Base-by-base conservation (phyloP, 2,888 invertebrate genomes). In the Patella ulyssiponensis region DNA sequence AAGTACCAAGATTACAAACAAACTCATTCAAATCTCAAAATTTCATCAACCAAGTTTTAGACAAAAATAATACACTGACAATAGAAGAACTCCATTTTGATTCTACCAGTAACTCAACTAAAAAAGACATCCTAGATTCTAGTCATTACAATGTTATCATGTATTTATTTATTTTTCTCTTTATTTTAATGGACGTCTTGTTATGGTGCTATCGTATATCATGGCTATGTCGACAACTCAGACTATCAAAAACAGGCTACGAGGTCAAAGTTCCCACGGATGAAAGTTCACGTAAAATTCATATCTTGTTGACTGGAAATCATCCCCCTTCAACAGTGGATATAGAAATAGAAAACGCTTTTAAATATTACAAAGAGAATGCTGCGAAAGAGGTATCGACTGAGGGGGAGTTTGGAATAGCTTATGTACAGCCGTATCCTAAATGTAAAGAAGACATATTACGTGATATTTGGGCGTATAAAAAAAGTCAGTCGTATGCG, bases 211-310 rank as follows among this genome's bases (percentile, higher is more conserved):
- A 87, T 76, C 82, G 89, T n/a, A 81, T 88, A 64, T 84, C 86
- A 11, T 87, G 89, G 88, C 70, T 87, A 73, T 80, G 77, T 56
- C 82, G 79, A 73, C 84, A 86, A 76, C 74, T 86, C 23, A 78
- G 77, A 52, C 83, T 85, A 58, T 85, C 87, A 15, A 83, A 82
- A 44, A 77, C 79, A 2, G 89, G 89, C 11, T 78, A 86, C 33
- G 88, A 87, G 52, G 86, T 87, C 73, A 79, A 85, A 56, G 84
- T 88, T 52, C 88, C 89, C 1, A 87, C 85, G 17, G 88, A 89
- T 73, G 82, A 84, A 15, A 84, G 87, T 23, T 87, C 88, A 11
- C 81, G 86, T 23, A 87, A 85, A 74, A 84, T 89, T 72, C 82
- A 87, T 78, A 86, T 87, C 71, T 87, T 86, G 69, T 81, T 87